Base-by-base conservation (phyloP, 2,797 vertebrate genomes). In the Limosa lapponica region DNA sequence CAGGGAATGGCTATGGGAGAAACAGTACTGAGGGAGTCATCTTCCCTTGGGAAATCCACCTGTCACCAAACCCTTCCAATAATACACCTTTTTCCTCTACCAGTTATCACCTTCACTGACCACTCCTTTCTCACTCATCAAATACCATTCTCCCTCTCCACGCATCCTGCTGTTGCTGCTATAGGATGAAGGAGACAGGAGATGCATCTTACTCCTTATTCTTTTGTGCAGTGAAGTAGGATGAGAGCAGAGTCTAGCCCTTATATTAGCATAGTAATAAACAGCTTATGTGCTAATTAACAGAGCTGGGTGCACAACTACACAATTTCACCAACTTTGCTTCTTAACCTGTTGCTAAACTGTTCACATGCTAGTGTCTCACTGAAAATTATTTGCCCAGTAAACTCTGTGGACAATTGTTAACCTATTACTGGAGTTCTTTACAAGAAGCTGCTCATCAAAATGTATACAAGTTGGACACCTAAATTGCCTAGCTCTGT, bases 1-100 rank as follows among this genome's bases (percentile, higher is more conserved):
- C 16, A 37, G 13, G 34, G 41, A 89, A 41, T 19, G 10, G n/a
- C 58, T 67, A 16, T 4, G 7, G 70, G n/a, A 83, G 44, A 75
- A 93, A 74, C 0, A n/a, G 30, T 14, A 30, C 5, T 43, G 27
- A 71, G n/a, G 39, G 39, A 61, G 30, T 55, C 0, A 0, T 18
- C n/a, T 37, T 74, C 39, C 61, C 51, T 39, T 59, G 51, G 48
- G n/a, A 82, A 93, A 92, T 71, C 65, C 62, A 81, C 27, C 39
- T 49, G 34, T 32, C 79, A 72, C 49, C 52, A 73, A 55, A 77
- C 39, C 34, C 74, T 84, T 73, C 44, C 54, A 58, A 57, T 37
- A 93, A 91, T 64, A 64, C 34, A 59, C 74, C 28, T 81, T 77
- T 37, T 71, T 89, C 55, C 30, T 83, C 57, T 37, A 81, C 49